Evolutionary conservation across 1,140 invertebrate genomes (phyloP), one percentile per base, ranked within the genome.

Genomic region (Artemia franciscana): DNA sequence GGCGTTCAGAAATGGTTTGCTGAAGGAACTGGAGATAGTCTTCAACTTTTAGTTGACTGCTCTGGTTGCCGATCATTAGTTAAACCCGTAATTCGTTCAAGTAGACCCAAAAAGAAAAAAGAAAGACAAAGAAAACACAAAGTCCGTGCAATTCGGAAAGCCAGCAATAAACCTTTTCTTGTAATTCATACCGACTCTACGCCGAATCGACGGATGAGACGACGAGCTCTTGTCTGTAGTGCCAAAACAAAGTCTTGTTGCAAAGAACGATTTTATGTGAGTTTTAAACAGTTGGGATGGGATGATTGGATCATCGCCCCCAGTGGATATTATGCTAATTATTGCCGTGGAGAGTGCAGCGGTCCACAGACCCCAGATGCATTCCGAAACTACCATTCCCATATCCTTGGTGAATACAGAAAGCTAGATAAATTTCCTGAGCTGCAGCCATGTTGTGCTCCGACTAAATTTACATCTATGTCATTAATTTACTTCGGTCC

Each of bases 261-360:
- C 74, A 89, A 91, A 68, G 84, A 92, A 71, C 81, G 84, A 24
- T 88, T 92, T 73, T 90, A 87, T 75, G 87, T 94, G 57, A 88
- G 82, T 71, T 94, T 94, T 75, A 83, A 83, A 65, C 82, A 86
- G 62, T 78, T 94, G 15, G 88, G 88, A 62, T 94, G 90, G 90
- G 88, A 91, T 71, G 88, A 91, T 75, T 92, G 88, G 87, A 90
- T 95, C 69, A 91, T 93, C 65, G 88, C 87, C 30, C 89, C 90
- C 4, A 71, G 70, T 60, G 81, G 81, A 57, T 91, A 93, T 74
- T 86, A 87, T 73, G 89, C 89, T n/a, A 92, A 92, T 74, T 93
- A 91, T 74, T 94, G 91, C 73, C 80, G 84, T 67, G 90, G 90
- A 58, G 85, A 89, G 68, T 94, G 90, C 72, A 77, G 78, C 57